Evolutionary conservation across 2,888 invertebrate species (phyloP), one percentile per base, ranked within the genome.

Genomic region (Taphrorychus bicolor): DNA sequence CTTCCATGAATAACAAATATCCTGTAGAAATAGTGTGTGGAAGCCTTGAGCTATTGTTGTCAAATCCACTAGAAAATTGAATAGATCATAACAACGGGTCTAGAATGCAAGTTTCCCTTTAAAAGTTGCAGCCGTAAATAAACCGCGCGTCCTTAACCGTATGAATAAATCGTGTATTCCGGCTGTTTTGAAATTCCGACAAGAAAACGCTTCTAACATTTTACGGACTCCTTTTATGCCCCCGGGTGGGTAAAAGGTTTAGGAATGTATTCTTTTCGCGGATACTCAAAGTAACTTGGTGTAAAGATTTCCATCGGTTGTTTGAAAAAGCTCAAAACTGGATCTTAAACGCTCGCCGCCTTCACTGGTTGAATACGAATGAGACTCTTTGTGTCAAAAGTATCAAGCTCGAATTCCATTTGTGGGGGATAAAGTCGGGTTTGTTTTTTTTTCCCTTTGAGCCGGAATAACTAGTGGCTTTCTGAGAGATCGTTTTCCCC

Each of bases 331-430:
- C 67, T 75, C 73, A 74, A 75, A 76, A 73, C 75, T 73, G 54
- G 61, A 63, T 60, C 72, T 73, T 71, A 75, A 76, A 75, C 72
- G 74, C 72, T 76, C 75, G 76, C 75, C 73, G 74, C 74, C 74
- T 72, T 71, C 76, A 74, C 75, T 74, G 69, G 70, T 73, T 70
- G 77, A 76, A 78, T 77, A 76, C 75, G 75, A 78, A 77, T 77
- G 77, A 77, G 75, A 72, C 56, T 67, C 75, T 73, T 68, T 75
- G 71, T 71, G 66, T 64, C 65, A 66, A 71, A 45, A 66, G 66
- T 65, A 54, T 59, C 56, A 48, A 52, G 59, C 59, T 48, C 41
- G 53, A 62, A 41, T 62, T 56, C 62, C 24, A 53, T 23, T 45
- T 45, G 45, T 16, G 45, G 45, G 32, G 45, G 45, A 45, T 45